Percentiles rank a stretch among this genome's conserved stretches.
phyloP scores from a whole-genome alignment of 1,140 invertebrate genomes.

The Conus betulinus region DNA sequence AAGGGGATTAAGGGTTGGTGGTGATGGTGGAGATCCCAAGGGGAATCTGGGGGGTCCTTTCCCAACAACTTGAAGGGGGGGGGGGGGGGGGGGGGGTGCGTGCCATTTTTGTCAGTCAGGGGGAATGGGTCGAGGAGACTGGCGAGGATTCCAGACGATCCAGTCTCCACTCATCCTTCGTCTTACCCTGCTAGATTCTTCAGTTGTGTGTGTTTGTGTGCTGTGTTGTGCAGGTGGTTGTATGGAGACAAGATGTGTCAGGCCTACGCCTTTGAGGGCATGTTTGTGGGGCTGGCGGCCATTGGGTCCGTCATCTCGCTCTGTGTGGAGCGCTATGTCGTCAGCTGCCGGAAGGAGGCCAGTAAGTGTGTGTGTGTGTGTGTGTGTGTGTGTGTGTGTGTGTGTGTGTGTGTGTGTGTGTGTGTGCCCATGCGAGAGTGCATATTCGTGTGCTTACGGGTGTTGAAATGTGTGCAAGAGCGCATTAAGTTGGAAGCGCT shows the following conservation, averaged over 20 bases:
- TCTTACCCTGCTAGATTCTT: too few relatives aligned
- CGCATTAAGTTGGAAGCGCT: neutral
- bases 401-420: constrained; percentile 13
- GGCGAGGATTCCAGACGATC: too few relatives aligned
- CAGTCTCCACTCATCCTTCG: too few relatives aligned
- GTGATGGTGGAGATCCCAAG: too few relatives aligned
- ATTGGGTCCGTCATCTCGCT: constrained; percentile 70
- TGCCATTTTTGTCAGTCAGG: too few relatives aligned
- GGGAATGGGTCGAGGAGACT: too few relatives aligned
- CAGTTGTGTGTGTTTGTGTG: too few relatives aligned
- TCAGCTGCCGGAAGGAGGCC: constrained; percentile 37
- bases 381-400: neutral
- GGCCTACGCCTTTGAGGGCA: constrained; percentile 73
- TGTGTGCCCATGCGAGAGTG: neutral
- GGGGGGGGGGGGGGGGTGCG: too few relatives aligned
- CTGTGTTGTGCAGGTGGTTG: constrained; percentile 68
- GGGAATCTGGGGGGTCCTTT: too few relatives aligned
- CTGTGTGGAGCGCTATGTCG: constrained; percentile 71
- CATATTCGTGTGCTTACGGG: neutral
- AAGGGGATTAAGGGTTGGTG: too few relatives aligned
- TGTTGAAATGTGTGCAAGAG: neutral
- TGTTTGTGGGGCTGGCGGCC: constrained; percentile 71
- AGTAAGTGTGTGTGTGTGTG: constrained; percentile 50
- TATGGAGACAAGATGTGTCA: constrained; percentile 72
- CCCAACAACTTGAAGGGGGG: too few relatives aligned